Percentiles rank a stretch among this genome's conserved stretches.
phyloP scores from a whole-genome alignment of 1,140 invertebrate genomes.

The Centruroides sculpturatus region DNA sequence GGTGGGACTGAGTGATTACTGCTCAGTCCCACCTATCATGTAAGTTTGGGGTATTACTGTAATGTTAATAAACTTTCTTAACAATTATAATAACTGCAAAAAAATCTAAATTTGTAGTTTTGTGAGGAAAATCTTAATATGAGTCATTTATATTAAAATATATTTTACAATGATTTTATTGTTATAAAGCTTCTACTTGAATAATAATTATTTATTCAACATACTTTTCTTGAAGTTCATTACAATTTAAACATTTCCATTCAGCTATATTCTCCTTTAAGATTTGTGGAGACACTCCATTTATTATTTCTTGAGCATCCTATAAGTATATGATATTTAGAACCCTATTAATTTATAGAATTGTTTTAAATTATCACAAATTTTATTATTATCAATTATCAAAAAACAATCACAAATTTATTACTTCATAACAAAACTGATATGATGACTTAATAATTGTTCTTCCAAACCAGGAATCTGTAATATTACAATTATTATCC shows the following conservation, averaged over 20 bases:
- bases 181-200: too few relatives aligned
- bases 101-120: too few relatives aligned
- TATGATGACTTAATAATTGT: slow-evolving; percentile 30
- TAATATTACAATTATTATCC: slow-evolving; percentile 24
- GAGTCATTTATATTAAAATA: too few relatives aligned
- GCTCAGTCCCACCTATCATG: too few relatives aligned
- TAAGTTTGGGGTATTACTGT: too few relatives aligned
- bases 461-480: slow-evolving; percentile 28
- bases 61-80: too few relatives aligned
- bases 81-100: too few relatives aligned
- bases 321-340: neutral
- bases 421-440: slow-evolving; percentile 30
- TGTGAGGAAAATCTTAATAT: too few relatives aligned
- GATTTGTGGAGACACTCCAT: slow-evolving; percentile 21
- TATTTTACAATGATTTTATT: too few relatives aligned
- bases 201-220: too few relatives aligned
- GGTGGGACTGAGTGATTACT: too few relatives aligned
- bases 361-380: neutral
- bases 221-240: slow-evolving; percentile 6
- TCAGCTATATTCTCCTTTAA: slow-evolving; percentile 25
- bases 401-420: neutral
- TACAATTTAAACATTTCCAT: slow-evolving; percentile 17
- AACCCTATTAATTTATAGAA: neutral
- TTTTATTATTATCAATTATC: neutral
- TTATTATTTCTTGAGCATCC: slow-evolving; percentile 26